phyloP scores from a whole-genome alignment of 2,113 vertebrate genomes.

The Cyprinodon brontotheroides region DNA sequence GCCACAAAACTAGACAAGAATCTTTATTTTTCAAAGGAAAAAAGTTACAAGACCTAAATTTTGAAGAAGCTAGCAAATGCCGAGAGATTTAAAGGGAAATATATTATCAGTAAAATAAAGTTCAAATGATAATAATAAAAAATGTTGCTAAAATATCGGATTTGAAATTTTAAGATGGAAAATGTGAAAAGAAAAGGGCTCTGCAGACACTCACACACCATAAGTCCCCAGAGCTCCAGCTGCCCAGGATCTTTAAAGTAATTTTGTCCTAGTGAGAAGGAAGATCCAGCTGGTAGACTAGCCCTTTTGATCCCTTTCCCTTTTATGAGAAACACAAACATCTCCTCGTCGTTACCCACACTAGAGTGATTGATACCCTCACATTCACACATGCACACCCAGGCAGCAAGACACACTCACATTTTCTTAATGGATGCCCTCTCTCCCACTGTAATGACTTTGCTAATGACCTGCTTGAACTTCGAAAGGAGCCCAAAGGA shows the following conservation, averaged over 20 bases:
- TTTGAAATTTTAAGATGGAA: constrained; percentile 15
- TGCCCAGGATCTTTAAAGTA: constrained; percentile 71
- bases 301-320: constrained; percentile 76
- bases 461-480: constrained; percentile 72
- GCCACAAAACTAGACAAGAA: neutral
- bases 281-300: constrained; percentile 76
- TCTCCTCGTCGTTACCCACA: constrained; percentile 67
- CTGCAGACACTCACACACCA: constrained; percentile 35
- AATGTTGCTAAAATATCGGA: constrained; percentile 9
- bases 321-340: constrained; percentile 81
- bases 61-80: neutral
- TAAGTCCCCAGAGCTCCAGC: constrained; percentile 60
- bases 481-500: constrained; percentile 58
- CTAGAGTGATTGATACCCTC: constrained; percentile 63
- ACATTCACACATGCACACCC: constrained; percentile 27
- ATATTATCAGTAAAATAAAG: neutral
- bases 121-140: neutral
- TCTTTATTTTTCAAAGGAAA: neutral
- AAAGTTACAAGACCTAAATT: neutral
- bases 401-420: constrained; percentile 28
- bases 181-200: constrained; percentile 25
- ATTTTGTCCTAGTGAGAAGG: constrained; percentile 71
- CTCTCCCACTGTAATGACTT: constrained; percentile 67
- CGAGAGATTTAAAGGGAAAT: neutral
- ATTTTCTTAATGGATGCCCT: constrained; percentile 60